phyloP scores from a whole-genome alignment of 92 coral and sea anemone genomes.

The Phenganax marumi region DNA sequence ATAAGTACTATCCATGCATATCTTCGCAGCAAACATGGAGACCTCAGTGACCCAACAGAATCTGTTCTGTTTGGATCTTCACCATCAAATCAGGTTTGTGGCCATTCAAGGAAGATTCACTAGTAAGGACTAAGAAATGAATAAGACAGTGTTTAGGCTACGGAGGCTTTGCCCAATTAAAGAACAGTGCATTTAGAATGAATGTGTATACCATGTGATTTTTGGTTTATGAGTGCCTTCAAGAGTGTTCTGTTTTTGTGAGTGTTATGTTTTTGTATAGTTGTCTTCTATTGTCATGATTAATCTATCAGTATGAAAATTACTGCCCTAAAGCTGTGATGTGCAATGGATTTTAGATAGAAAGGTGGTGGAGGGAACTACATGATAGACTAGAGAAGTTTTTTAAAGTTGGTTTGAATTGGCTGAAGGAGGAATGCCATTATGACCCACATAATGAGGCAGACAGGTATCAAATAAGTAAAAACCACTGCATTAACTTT shows the following conservation, averaged over 20 bases:
- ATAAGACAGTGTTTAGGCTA: background rate
- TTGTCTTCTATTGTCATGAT: background rate
- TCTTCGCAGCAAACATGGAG: conserved; percentile 14
- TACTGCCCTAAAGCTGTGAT: background rate
- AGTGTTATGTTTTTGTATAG: background rate
- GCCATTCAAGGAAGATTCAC: background rate
- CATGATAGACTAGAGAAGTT: conserved; percentile 12
- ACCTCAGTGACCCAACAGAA: background rate
- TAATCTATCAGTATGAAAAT: no score
- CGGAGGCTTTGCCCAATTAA: no score
- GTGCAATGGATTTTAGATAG: background rate
- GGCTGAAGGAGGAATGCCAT: conserved; percentile 14
- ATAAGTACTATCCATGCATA: conserved; percentile 15
- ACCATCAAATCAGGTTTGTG: background rate
- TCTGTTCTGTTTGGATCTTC: background rate
- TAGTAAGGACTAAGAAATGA: background rate
- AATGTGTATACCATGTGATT: background rate
- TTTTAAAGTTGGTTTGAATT: background rate
- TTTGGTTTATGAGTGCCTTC: background rate
- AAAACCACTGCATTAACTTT: background rate
- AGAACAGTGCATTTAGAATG: no score
- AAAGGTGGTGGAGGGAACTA: conserved; percentile 20
- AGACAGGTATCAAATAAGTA: background rate
- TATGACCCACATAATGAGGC: background rate
- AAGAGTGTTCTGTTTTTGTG: no score